Conservation (phyloP, 2,797 vertebrate species). For the Todus mexicanus region DNA sequence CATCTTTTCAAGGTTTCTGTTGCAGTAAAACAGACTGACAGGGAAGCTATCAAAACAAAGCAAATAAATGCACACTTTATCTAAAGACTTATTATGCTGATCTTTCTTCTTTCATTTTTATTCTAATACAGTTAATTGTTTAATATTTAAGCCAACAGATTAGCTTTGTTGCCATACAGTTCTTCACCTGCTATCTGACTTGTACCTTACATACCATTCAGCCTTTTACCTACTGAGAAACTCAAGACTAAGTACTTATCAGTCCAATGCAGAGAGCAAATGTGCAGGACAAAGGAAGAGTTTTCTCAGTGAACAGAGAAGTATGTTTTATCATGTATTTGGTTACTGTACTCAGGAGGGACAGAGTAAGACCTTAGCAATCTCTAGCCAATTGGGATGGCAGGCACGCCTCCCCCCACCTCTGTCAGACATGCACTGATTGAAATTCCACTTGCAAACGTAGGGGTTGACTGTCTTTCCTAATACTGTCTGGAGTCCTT, state of each 20-base stretch:
- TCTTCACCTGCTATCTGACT: not conserved
- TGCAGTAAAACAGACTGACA: not conserved
- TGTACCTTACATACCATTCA: not conserved
- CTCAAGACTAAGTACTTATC: not conserved
- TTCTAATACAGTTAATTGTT: not conserved
- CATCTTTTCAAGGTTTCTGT: not conserved
- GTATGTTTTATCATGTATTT: not conserved
- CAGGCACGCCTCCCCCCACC: not conserved
- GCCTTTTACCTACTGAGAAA: not conserved
- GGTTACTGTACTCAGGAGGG: not conserved
- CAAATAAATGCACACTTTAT: not conserved
- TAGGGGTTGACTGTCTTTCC: not conserved
- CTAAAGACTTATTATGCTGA: not conserved
- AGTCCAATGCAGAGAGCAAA: fast-evolving
- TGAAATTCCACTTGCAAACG: not conserved
- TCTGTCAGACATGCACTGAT: not conserved
- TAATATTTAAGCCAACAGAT: not conserved
- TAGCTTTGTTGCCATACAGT: not conserved
- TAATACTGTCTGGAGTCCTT: not conserved
- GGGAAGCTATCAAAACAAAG: not conserved
- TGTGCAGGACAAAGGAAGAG: not conserved
- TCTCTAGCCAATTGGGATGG: not conserved
- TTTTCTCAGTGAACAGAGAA: not conserved
- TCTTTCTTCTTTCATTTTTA: not conserved
- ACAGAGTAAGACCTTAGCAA: not conserved